phyloP scores from a whole-genome alignment of 2,113 vertebrate species.

The Cyanoderma ruficeps region DNA sequence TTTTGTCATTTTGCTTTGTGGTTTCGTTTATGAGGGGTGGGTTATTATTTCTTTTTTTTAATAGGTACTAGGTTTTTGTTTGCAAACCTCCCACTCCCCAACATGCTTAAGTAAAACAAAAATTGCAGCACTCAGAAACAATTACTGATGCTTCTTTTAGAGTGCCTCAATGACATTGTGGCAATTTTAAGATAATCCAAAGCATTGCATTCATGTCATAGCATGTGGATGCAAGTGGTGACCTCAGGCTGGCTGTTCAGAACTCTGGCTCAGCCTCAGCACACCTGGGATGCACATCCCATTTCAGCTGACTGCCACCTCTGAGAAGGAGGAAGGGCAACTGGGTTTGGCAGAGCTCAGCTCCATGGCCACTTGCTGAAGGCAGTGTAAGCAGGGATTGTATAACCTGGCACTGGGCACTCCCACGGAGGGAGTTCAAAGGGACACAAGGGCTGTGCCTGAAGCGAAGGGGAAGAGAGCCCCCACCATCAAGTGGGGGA shows the following conservation, averaged over 20 bases:
- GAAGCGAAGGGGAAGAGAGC: not conserved
- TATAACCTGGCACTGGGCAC: accelerated
- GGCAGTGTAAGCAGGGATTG: not conserved
- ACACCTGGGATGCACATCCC: not conserved
- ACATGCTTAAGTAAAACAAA: not conserved
- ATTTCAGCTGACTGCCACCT: not conserved
- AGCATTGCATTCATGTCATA: not conserved
- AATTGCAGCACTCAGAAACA: not conserved
- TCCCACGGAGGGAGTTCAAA: accelerated
- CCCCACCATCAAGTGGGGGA: accelerated
- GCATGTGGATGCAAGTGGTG: accelerated
- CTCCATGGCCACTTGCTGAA: not conserved
- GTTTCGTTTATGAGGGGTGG: not conserved
- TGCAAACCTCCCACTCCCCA: not conserved
- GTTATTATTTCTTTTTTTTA: too few species aligned
- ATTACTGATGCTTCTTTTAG: not conserved
- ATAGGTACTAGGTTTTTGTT: not conserved
- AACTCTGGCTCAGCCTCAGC: not conserved
- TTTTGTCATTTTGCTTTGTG: not conserved
- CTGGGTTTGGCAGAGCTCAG: not conserved
- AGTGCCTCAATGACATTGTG: not conserved
- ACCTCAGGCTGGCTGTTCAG: not conserved
- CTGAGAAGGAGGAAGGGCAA: not conserved
- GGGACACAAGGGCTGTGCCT: not conserved
- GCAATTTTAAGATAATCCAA: not conserved